phyloP scores from a whole-genome alignment of 1,140 invertebrate genomes.

The Bombus huntii region DNA sequence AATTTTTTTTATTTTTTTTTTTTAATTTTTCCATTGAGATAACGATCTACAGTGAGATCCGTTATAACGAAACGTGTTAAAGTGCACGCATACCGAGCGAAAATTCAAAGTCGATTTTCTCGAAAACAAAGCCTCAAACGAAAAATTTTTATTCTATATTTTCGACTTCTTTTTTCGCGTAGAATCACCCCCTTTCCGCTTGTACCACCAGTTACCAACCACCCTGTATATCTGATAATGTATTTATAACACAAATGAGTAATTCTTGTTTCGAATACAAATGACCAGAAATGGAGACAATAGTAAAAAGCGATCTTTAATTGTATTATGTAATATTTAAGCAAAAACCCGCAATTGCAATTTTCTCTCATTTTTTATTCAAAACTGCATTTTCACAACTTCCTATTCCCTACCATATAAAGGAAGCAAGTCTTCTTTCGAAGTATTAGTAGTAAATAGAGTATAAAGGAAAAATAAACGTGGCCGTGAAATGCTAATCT shows the following conservation, averaged over 20 bases:
- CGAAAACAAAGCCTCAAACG: too few relatives aligned
- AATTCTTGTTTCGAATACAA: background rate
- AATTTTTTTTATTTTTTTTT: too few relatives aligned
- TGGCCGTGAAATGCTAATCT: slow-evolving; percentile 19
- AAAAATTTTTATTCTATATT: too few relatives aligned
- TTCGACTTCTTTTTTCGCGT: too few relatives aligned
- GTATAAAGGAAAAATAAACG: background rate
- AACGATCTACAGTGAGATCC: too few relatives aligned
- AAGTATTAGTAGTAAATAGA: background rate
- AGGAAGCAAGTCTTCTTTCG: background rate
- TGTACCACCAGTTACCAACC: too few relatives aligned
- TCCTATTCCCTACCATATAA: background rate
- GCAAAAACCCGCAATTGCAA: background rate
- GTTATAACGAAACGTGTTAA: too few relatives aligned
- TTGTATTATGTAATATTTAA: background rate
- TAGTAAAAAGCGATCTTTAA: background rate
- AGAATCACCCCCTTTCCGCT: too few relatives aligned
- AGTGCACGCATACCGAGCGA: too few relatives aligned
- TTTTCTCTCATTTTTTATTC: background rate
- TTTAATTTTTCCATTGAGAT: too few relatives aligned
- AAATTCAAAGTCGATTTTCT: too few relatives aligned
- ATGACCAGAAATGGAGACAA: too few relatives aligned
- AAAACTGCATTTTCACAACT: background rate
- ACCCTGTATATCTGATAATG: background rate
- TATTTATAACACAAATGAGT: background rate